phyloP scores from a whole-genome alignment of 2,113 vertebrate species.

The Trogon surrucura region DNA sequence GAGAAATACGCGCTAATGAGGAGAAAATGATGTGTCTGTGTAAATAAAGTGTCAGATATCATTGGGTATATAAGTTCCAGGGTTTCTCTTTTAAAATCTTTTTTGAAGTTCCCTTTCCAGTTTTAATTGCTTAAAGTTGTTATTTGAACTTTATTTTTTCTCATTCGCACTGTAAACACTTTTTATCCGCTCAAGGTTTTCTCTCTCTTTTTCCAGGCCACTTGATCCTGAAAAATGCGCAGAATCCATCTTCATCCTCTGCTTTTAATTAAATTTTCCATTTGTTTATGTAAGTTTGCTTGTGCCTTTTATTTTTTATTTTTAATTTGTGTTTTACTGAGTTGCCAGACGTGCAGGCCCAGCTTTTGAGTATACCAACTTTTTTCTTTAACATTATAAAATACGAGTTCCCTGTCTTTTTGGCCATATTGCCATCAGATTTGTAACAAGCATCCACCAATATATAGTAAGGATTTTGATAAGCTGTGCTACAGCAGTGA shows the following conservation, averaged over 20 bases:
- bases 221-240: conserved; percentile 35
- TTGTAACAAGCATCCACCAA: not conserved
- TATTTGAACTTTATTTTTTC: conserved; percentile 28
- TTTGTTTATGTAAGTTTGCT: not conserved
- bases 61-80: not conserved
- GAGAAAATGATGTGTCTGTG: not conserved
- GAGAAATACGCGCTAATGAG: not conserved
- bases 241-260: not conserved
- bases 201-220: not conserved
- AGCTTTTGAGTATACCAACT: not conserved
- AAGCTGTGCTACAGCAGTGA: not conserved
- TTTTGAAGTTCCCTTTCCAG: not conserved
- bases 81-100: not conserved
- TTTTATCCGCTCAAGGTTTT: conserved; percentile 10
- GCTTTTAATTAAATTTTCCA: conserved; percentile 36
- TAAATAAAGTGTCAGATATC: conserved; percentile 1
- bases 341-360: not conserved
- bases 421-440: not conserved
- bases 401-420: not conserved
- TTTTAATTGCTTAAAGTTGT: conserved; percentile 39
- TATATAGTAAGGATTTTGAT: not conserved
- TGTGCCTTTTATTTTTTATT: not conserved
- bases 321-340: not conserved
- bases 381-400: not conserved
- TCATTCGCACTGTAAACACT: conserved; percentile 40